Base-by-base conservation (phyloP, 2,797 vertebrate genomes). In the Pempheris klunzingeri region DNA sequence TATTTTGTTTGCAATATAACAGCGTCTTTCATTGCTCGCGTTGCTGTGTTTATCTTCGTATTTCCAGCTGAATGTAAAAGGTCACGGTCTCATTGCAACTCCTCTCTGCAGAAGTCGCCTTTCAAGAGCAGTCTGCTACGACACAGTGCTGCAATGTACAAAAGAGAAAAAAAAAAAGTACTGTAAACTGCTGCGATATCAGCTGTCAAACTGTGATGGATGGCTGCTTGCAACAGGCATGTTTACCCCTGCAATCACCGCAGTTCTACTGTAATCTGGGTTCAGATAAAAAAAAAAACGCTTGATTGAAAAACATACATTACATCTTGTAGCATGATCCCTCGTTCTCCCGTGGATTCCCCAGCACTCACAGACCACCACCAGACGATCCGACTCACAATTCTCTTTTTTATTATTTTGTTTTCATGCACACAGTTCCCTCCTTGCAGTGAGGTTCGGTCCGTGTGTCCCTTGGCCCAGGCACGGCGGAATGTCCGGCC, bases 171-270 rank as follows among this genome's bases (percentile, higher is more conserved):
- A n/a, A 7, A 62, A 81, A 59, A 68, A 54, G n/a, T 22, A 22
- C 59, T 76, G 26, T 0, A 18, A 81, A 75, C 50, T 65, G 47
- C 26, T 74, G 62, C 69, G 76, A 50, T 52, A 74, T 64, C 61
- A 82, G 74, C 81, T 88, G 90, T 85, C 87, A 83, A 66, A 77
- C 44, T 43, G 49, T 89, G 85, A 90, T 73, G 80, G 84, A 90
- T 89, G 83, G 78, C 61, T 62, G 77, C n/a, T 32, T 79, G 58
- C 41, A 60, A 67, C 63, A 62, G 52, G 76, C 77, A 75, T 36
- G 41, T 73, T 80, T 67, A 26, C 46, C n/a, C 50, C 68, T 52
- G 69, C 32, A 80, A 83, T 83, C 78, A 77, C 49, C 26, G 12
- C 43, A 36, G 66, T 32, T 64, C 64, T 17, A n/a, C 57, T 74